Base-by-base conservation (phyloP, 2,888 invertebrate species). In the Trissoscelio sp. region DNA sequence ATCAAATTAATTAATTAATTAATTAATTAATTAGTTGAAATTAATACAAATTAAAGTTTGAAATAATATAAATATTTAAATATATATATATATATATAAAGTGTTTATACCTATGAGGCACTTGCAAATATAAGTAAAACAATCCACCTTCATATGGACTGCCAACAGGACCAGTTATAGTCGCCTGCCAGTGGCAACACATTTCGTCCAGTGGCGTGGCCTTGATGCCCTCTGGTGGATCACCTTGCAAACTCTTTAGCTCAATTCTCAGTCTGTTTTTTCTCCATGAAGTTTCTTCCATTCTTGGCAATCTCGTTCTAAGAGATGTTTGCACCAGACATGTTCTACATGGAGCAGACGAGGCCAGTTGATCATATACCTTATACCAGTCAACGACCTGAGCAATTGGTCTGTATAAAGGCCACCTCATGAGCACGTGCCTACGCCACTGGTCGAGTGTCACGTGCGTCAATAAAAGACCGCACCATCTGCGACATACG, bases 61-160 rank as follows among this genome's bases (percentile, higher is more conserved):
- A 24, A 24, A 24, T 24, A n/a, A n/a, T n/a, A n/a, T n/a, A n/a
- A n/a, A n/a, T n/a, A n/a, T n/a, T 24, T 37, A 9, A 11, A 2
- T 37, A 11, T 11, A 9, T 37, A 37, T 11, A 28, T 5, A 28
- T 6, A 28, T 5, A 28, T 53, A 28, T 28, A 28, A 53, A 53
- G 12, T 57, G n/a, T 18, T 11, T 22, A 14, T 44, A 96, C 94
- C 94, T 94, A 87, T 95, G 95, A 9, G 97, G 97, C 86, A 98
- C 96, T 92, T 97, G 97, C 79, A 98, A 94, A 90, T 97, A 97
- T 4, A 98, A 93, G 89, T 96, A 97, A 92, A 98, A 98, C 74
- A 97, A 93, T 5, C 98, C 98, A 12, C 98, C 98, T 91, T 98
- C 98, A 89, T 98, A 98, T 0, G 98, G 97, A 89, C 97, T 97